Conservation (phyloP, 2,888 invertebrate genomes). For the Drosophila hamatofila region DNA sequence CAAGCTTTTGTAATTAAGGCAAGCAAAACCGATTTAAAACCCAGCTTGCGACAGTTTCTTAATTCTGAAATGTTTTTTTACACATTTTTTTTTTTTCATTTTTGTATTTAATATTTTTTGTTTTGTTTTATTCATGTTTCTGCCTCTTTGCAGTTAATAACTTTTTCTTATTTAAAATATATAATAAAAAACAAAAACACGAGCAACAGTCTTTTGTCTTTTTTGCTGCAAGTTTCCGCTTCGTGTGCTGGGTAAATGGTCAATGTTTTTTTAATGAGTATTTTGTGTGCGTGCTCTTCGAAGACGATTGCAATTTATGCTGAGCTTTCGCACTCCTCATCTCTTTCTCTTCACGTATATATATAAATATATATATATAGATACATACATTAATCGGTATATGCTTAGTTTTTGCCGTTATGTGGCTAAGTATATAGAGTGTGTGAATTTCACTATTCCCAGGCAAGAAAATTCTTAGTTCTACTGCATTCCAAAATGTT, state of each 20-base stretch:
- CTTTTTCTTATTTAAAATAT: constrained; percentile 32
- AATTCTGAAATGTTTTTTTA: constrained; percentile 23
- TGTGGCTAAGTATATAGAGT: background rate
- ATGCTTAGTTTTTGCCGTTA: constrained; percentile 18
- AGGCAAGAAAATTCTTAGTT: constrained; percentile 8
- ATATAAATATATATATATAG: too few species aligned
- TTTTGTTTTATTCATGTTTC: constrained; percentile 35
- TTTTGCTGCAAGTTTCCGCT: constrained; percentile 45
- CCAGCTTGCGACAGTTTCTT: constrained; percentile 61
- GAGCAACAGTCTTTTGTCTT: constrained; percentile 33
- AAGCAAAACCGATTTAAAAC: constrained; percentile 46
- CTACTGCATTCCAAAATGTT: constrained; percentile 8
- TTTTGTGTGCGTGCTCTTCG: constrained; percentile 42
- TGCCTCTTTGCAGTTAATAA: constrained; percentile 50
- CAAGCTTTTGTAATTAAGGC: constrained; percentile 64
- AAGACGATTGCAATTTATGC: constrained; percentile 58
- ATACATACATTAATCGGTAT: background rate
- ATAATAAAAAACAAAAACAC: constrained; percentile 13
- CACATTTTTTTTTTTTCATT: background rate
- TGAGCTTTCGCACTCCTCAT: constrained; percentile 23
- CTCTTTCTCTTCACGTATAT: too few species aligned
- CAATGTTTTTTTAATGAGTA: constrained; percentile 41
- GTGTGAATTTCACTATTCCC: constrained; percentile 42
- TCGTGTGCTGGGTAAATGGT: constrained; percentile 34
- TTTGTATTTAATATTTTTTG: constrained; percentile 10